Base-by-base conservation (phyloP, 2,797 vertebrate species). In the Lithobates pipiens region DNA sequence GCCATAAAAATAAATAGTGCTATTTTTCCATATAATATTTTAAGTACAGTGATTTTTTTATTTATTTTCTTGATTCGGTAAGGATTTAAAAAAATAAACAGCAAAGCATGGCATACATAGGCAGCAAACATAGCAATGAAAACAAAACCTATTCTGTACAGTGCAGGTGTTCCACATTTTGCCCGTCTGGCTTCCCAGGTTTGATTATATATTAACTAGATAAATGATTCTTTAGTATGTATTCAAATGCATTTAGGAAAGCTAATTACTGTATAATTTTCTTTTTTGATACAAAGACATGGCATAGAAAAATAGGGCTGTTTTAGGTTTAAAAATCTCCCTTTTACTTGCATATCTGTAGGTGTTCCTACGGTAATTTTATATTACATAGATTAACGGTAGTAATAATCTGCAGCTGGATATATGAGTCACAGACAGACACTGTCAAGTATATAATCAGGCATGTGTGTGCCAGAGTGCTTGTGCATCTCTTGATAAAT, bases 341-440 rank as follows among this genome's bases (percentile, higher is more conserved):
- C 3, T 67, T 29, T 27, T 67, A 67, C n/a, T 3, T 67, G 8
- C 10, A 29, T 67, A n/a, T 11, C 10, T 67, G 65, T 67, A 67
- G 65, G 27, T 25, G 25, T 23, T 61, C 6, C 6, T 9, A 1
- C 21, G 21, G 21, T n/a, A 61, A 61, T 61, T 61, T 61, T 61
- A 21, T 23, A 23, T 61, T 67, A 10, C 10, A 25, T 65, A 29
- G 65, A 67, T 67, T 27, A 29, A 67, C 61, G 18, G n/a, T 9
- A 67, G 3, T 29, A 67, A 29, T 25, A 67, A 67, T 67, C n/a
- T 67, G 65, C 27, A 67, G 65, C 65, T 67, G n/a, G 10, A 27
- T 67, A 67, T 67, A n/a, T 65, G 76, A 78, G 11, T 46, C 63
- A 25, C 27, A 42, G 39, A 44, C 32, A 44, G 77, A 44, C 67